Percentiles rank a stretch among this genome's conserved stretches.
These are phyloP conservation scores for Ferrisia virgata DNA, from an alignment of 2,888 invertebrate genomes.

Conservation along the genomic window DNA sequence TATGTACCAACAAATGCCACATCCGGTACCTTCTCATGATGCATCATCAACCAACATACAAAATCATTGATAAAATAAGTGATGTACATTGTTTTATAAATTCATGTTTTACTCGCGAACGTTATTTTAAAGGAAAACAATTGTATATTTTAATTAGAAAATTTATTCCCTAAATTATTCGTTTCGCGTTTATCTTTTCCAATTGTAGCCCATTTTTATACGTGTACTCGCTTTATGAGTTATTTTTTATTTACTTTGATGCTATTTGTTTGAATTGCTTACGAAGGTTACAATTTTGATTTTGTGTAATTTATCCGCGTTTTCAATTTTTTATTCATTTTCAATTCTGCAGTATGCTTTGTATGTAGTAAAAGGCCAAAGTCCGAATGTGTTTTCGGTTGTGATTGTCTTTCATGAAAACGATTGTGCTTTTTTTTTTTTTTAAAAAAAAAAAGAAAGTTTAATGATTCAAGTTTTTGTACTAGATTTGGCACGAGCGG, in stretches of 20 bases:
- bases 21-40: conserved; percentile 12
- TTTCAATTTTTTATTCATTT: background rate
- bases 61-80: background rate
- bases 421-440: background rate
- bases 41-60: background rate
- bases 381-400: conserved; percentile 7
- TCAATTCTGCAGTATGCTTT: background rate
- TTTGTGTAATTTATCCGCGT: background rate
- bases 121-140: background rate
- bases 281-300: background rate
- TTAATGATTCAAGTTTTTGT: background rate
- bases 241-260: background rate
- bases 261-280: background rate
- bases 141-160: conserved; percentile 1
- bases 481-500: background rate
- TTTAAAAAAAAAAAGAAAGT: no score
- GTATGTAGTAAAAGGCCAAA: background rate
- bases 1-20: conserved; percentile 34
- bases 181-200: background rate
- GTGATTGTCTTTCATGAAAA: conserved; percentile 1
- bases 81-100: background rate
- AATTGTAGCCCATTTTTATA: background rate
- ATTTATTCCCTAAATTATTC: background rate
- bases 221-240: background rate
- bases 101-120: background rate